Percentiles rank a stretch among this genome's conserved stretches.
These are phyloP conservation scores for Micromussa lordhowensis DNA, from an alignment of 92 coral and sea anemone genomes.

Conservation along the genomic window DNA sequence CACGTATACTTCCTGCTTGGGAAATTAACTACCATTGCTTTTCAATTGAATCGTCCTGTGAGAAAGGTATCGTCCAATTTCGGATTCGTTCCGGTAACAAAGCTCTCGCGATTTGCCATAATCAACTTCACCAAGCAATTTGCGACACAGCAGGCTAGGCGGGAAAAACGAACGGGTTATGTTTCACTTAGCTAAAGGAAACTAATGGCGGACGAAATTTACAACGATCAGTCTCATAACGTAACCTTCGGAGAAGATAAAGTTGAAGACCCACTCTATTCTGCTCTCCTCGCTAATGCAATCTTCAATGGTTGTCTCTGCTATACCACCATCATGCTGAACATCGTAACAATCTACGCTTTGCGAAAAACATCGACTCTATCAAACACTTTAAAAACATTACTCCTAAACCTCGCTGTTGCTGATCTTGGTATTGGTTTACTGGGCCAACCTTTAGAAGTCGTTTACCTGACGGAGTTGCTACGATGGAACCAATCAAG, in stretches of 20 bases:
- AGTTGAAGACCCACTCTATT: constrained; percentile 7
- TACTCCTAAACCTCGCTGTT: constrained; percentile 7
- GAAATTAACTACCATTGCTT: neutral
- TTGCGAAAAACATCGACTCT: neutral
- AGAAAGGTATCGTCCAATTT: neutral
- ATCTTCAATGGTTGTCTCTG: constrained; percentile 1
- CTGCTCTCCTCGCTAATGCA: neutral
- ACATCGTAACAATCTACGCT: neutral
- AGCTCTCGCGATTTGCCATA: neutral
- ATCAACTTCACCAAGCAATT: neutral
- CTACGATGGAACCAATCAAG: constrained; percentile 23
- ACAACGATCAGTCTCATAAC: neutral
- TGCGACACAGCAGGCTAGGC: neutral
- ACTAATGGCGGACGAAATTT: neutral
- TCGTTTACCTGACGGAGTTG: neutral
- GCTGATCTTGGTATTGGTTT: constrained; percentile 24
- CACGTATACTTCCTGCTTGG: neutral
- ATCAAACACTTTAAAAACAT: constrained; percentile 2
- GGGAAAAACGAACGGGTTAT: neutral
- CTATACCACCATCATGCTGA: constrained; percentile 7
- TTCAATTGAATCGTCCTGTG: neutral
- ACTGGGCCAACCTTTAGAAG: constrained; percentile 9
- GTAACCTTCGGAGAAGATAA: neutral
- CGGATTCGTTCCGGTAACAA: neutral
- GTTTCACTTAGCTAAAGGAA: neutral